Percentiles rank a stretch among this genome's conserved stretches.
These are phyloP conservation scores for Metacarcinus magister DNA, from an alignment of 2,888 invertebrate species.

Conservation along the genomic window DNA sequence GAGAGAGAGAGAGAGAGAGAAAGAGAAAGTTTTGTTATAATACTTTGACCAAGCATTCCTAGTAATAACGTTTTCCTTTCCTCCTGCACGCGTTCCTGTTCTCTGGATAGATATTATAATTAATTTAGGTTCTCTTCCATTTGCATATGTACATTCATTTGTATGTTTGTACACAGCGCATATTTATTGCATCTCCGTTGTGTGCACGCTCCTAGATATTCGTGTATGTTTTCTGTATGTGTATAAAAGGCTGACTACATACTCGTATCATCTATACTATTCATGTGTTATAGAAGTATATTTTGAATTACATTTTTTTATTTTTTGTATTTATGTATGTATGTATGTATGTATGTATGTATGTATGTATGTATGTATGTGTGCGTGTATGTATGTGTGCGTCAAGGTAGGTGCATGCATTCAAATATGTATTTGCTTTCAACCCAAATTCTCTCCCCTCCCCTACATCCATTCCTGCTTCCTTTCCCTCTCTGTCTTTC, in stretches of 20 bases:
- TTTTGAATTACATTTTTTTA: not conserved
- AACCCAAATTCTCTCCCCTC: constrained; percentile 27
- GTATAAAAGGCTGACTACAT: not conserved
- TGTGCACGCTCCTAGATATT: not conserved
- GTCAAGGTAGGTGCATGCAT: not conserved
- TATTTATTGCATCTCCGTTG: constrained; percentile 27
- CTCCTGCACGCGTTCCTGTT: not conserved
- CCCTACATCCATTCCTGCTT: constrained; percentile 31
- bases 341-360: not conserved
- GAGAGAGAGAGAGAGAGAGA: constrained; percentile 10
- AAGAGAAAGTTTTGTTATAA: constrained; percentile 36
- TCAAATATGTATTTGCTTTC: not conserved
- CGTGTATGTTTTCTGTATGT: not conserved
- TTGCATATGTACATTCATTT: constrained; percentile 45
- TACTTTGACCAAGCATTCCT: not conserved
- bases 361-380: not conserved
- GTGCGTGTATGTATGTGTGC: not conserved
- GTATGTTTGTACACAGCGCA: constrained; percentile 34
- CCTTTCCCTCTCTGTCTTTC: not conserved
- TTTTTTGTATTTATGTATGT: not conserved
- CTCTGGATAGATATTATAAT: constrained; percentile 16
- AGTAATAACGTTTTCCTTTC: constrained; percentile 16
- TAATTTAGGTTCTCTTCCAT: not conserved
- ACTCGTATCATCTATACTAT: not conserved
- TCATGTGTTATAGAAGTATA: not conserved